phyloP scores from a whole-genome alignment of 2,113 vertebrate genomes.

The Cairina moschata region DNA sequence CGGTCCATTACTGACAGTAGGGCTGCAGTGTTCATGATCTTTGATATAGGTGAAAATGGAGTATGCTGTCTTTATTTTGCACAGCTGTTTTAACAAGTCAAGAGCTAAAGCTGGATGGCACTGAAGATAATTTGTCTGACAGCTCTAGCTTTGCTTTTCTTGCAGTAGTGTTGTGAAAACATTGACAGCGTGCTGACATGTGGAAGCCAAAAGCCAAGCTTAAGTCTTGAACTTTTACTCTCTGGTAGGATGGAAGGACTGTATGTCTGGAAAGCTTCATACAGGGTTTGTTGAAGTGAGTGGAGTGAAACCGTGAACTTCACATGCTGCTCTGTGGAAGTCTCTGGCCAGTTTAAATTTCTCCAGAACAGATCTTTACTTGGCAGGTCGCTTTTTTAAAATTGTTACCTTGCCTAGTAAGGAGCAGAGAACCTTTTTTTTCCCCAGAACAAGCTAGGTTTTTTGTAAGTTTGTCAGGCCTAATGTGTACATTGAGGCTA shows the following conservation, averaged over 20 bases:
- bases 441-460: not conserved
- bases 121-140: not conserved
- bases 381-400: not conserved
- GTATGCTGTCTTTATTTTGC: not conserved
- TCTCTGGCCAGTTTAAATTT: not conserved
- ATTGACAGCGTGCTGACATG: not conserved
- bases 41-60: not conserved
- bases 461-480: not conserved
- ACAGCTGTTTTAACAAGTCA: not conserved
- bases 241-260: not conserved
- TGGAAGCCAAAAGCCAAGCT: not conserved
- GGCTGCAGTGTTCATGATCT: not conserved
- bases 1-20: not conserved
- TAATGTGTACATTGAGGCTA: not conserved
- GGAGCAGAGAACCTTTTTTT: not conserved
- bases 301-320: not conserved
- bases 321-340: not conserved
- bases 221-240: not conserved
- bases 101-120: not conserved
- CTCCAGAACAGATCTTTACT: not conserved
- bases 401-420: not conserved
- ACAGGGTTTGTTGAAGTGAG: not conserved
- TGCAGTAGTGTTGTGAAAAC: not conserved
- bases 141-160: not conserved
- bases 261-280: not conserved